These are phyloP conservation scores for Hydrophis major DNA, from an alignment of 2,797 vertebrate genomes.

Conservation along the genomic window DNA sequence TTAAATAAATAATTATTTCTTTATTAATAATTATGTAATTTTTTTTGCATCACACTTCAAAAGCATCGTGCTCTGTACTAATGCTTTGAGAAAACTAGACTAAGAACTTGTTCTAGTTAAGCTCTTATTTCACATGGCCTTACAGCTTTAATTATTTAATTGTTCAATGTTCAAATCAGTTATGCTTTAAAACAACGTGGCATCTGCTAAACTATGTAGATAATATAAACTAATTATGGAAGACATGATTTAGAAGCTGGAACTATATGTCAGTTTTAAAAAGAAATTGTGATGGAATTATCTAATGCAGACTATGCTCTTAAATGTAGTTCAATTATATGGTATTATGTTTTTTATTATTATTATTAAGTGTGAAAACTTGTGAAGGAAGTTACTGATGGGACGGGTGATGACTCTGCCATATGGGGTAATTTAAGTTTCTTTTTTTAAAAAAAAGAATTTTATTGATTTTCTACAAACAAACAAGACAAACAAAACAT, in stretches of 20 bases:
- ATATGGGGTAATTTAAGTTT: background rate
- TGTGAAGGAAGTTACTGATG: background rate
- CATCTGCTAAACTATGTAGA: background rate
- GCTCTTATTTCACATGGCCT: background rate
- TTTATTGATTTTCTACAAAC: too few species aligned
- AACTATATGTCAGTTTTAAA: too few species aligned
- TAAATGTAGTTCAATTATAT: slow-evolving; percentile 53
- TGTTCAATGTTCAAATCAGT: background rate
- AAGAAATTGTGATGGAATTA: slow-evolving; percentile 11
- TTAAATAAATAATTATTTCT: background rate
- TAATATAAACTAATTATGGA: background rate
- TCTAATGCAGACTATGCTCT: slow-evolving; percentile 44
- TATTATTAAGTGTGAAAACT: slow-evolving; percentile 42
- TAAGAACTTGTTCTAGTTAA: background rate
- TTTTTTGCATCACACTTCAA: background rate
- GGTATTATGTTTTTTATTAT: slow-evolving; percentile 39
- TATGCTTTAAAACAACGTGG: background rate
- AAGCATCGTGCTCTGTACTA: background rate
- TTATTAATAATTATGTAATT: background rate
- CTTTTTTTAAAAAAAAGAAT: too few species aligned
- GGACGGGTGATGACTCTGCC: background rate
- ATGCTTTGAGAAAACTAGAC: background rate
- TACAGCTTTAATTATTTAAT: background rate
- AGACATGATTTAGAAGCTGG: background rate
- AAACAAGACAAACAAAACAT: too few species aligned